Percentiles rank a stretch among this genome's conserved stretches.
These are phyloP conservation scores for Tenualosa thibaudeaui DNA, from an alignment of 2,797 vertebrate genomes.

Conservation along the genomic window DNA sequence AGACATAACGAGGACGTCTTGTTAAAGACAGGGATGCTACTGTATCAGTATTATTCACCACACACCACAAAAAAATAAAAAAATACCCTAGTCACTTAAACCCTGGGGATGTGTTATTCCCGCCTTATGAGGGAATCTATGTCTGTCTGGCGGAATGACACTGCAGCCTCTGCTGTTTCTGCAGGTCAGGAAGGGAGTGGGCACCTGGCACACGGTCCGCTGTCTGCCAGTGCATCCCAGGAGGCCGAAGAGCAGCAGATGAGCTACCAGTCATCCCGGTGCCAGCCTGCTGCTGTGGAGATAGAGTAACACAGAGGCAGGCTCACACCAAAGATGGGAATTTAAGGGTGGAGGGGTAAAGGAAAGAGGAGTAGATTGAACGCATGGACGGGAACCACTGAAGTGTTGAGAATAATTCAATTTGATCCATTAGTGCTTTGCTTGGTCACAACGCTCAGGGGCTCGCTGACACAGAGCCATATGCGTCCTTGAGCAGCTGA, in stretches of 20 bases:
- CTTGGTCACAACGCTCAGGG: conserved; percentile 13
- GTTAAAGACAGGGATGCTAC: not conserved
- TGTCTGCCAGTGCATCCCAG: conserved; percentile 29
- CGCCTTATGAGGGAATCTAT: not conserved
- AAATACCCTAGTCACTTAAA: not conserved
- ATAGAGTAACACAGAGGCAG: conserved; percentile 3
- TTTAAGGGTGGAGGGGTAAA: not conserved
- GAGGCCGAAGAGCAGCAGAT: conserved; percentile 11
- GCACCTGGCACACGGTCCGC: conserved; percentile 19
- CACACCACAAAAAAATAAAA: not conserved
- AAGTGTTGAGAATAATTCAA: conserved; percentile 54
- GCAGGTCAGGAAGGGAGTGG: not conserved
- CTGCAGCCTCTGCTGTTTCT: not conserved
- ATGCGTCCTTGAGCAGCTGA: not conserved
- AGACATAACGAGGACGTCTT: not conserved
- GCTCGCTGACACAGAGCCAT: not conserved
- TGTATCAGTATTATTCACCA: not conserved
- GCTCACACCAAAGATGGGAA: not conserved
- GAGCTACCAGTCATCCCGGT: conserved; percentile 16
- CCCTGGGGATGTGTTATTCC: not conserved
- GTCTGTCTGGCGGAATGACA: conserved; percentile 2
- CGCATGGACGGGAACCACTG: conserved; percentile 41
- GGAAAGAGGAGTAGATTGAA: conserved; percentile 26
- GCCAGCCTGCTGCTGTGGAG: conserved; percentile 11
- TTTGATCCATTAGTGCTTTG: conserved; percentile 31